Base-by-base conservation (phyloP, 2,113 vertebrate genomes). In the Oreamnos americanus region DNA sequence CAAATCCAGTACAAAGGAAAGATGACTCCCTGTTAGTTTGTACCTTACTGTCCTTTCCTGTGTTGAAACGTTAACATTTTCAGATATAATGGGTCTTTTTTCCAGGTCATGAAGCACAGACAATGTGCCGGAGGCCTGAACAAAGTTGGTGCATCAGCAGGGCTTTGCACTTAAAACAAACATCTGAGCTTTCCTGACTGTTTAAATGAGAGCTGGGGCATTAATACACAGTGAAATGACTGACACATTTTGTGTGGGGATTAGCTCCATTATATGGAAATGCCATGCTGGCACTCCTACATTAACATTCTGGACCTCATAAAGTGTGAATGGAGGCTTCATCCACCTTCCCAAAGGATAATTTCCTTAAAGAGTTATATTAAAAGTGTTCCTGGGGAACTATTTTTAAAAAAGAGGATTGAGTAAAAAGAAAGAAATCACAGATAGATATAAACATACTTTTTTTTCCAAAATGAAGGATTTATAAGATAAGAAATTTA, bases 241-340 rank as follows among this genome's bases (percentile, higher is more conserved):
- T 98, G 98, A 98, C 97, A 97, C 23, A 76, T 98, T 98, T 98
- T 97, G 90, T 98, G 95, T 91, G 87, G 51, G 97, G 97, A 98
- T 99, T 98, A 98, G 30, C 93, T 21, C 4, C 39, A 84, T 94
- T 98, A 87, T 94, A 94, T 7, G 16, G 81, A 98, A 0, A 2
- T 84, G 60, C 96, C n/a, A 91, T 43, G 91, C 76, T 85, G 98
- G 87, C 95, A 98, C 28, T 17, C 91, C 45, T 21, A 4, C 3
- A 14, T 79, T 83, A 51, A 90, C 57, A 78, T 47, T 39, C 51
- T 87, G 16, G 2, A 26, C 7, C n/a, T 84, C 14, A 6, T 30
- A 86, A 53, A 95, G 12, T 9, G 67, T 82, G 86, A 96, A 93
- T n/a, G 7, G 90, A 71, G 92, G 17, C 15, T 95, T 5, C 17